Base-by-base conservation (phyloP, 2,888 invertebrate genomes). In the Subacronicta megacephala region DNA sequence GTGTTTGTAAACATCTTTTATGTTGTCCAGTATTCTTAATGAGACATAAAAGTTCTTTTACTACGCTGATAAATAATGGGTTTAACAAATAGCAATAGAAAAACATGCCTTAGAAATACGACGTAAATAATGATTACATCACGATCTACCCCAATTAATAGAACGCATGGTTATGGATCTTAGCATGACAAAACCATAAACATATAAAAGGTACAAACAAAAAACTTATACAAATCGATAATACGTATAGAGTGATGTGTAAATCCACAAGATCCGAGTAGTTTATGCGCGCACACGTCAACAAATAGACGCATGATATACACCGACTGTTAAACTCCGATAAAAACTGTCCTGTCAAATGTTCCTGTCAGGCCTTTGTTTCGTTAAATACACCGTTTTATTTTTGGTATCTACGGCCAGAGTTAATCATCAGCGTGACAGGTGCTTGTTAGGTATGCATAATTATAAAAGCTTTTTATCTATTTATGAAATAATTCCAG, bases 391-490 rank as follows among this genome's bases (percentile, higher is more conserved):
- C 49, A 67, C 47, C 66, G 62, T 69, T 70, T 68, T 72, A 62
- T 75, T 72, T 76, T 72, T 50, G 62, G 68, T 75, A 73, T 74
- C 75, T 70, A 62, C 59, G 62, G 66, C 70, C 70, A 65, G 68
- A 63, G 72, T 76, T 76, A 80, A 82, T 78, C 74, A 74, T 75
- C 62, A 58, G 61, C 58, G 62, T 72, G 69, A 72, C 77, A 74
- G 73, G 69, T 64, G 62, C 56, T 55, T 43, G 41, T 45, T 71
- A n/a, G n/a, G n/a, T n/a, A 74, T 73, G 73, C 67, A 72, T 79
- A 70, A 77, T 78, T 74, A 72, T 72, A 74, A 81, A 74, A 75
- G 70, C 75, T 73, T 81, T 80, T 80, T n/a, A n/a, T 77, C 72
- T 61, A 77, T 64, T 77, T 53, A 10, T 60, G 58, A 70, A 62